Evolutionary conservation across 2,888 invertebrate species (phyloP), one percentile per base, ranked within the genome.

Genomic region (Lepetodrilus schrolli): DNA sequence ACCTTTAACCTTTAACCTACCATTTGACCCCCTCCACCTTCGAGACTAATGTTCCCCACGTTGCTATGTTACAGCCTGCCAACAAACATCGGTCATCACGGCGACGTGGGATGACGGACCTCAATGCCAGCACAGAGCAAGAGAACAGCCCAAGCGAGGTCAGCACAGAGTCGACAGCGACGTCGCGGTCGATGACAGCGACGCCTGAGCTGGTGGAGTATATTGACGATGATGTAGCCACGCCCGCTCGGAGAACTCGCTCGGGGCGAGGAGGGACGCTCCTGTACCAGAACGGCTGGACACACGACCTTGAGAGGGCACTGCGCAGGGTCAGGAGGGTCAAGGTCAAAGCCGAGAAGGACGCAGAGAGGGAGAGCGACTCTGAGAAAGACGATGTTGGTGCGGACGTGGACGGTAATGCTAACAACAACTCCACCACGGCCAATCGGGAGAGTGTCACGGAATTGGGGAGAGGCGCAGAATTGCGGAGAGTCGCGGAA

Each of bases 121-220:
- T 43, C 10, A 13, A 43, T 30, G 58, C 17, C 10, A 34, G 30
- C 68, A 74, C 73, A 69, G 71, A 66, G 66, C 21, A 20, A 13
- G 66, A 68, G 23, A 47, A 68, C 47, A 68, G 21, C 4, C 58
- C 58, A 17, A 68, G 68, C 26, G 68, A 68, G 43, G 21, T 68
- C 23, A 43, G 68, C 47, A 43, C 68, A 8, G 68, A 38, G 26
- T 26, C 68, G n/a, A 26, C n/a, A n/a, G 43, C 68, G 47, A 26
- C n/a, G 26, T 68, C 68, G 47, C 21, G 68, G 26, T 68, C 68
- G 17, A 43, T 68, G 47, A 68, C 68, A 23, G 68, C 68, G 4
- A 68, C 68, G 4, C 68, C 68, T 1, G 68, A 68, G 30, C 26
- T 58, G 26, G 68, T 43, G 30, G 43, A 68, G 10, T n/a, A n/a